phyloP scores from a whole-genome alignment of 2,113 vertebrate genomes.

The Struthio camelus region DNA sequence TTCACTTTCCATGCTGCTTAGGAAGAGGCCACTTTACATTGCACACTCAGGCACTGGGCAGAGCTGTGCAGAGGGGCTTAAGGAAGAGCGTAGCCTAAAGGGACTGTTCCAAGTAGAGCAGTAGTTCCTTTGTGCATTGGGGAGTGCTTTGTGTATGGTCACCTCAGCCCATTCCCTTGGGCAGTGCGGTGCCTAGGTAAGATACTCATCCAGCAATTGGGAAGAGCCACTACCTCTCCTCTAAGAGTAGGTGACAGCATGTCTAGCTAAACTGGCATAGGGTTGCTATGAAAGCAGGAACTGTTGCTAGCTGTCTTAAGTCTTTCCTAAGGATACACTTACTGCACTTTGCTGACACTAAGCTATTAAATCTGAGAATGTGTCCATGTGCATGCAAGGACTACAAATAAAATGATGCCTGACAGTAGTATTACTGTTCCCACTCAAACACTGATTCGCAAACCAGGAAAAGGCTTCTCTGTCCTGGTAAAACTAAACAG shows the following conservation, averaged over 20 bases:
- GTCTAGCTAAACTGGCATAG: neutral
- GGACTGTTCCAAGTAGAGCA: neutral
- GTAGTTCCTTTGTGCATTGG: too few species aligned
- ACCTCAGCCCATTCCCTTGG: too few species aligned
- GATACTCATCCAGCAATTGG: too few species aligned
- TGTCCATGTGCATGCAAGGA: too few species aligned
- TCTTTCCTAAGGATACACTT: neutral
- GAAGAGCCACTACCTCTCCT: neutral
- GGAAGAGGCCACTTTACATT: neutral
- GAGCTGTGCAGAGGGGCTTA: neutral
- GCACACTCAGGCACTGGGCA: too few species aligned
- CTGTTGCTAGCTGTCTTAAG: neutral
- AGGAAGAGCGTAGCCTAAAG: neutral
- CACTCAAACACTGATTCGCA: neutral
- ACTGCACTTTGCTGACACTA: neutral
- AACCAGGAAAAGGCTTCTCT: neutral
- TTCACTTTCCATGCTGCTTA: neutral
- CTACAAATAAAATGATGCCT: neutral
- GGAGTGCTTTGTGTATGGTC: too few species aligned
- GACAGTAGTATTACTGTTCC: neutral
- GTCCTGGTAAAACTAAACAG: neutral
- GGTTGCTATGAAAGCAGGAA: neutral
- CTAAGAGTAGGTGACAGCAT: too few species aligned
- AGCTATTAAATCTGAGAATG: neutral
- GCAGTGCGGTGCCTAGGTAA: rapidly evolving